Evolutionary conservation across 2,797 vertebrate species (phyloP).

Genomic region (Pseudocheirus occidentalis): DNA sequence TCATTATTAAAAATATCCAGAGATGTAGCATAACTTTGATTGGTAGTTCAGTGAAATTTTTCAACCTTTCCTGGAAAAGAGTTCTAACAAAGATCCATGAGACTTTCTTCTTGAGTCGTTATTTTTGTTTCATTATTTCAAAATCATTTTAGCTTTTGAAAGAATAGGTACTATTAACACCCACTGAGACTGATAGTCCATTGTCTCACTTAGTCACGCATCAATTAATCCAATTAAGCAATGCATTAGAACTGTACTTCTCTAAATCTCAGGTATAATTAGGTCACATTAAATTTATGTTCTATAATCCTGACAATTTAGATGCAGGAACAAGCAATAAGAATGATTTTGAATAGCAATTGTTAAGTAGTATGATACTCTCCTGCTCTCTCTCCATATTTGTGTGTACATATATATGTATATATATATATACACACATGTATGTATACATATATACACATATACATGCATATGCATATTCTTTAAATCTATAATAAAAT

Average conservation of each 20-base stretch:
- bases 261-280: constrained; percentile 21
- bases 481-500: background rate
- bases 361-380: background rate
- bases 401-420: too few relatives aligned
- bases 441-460: background rate
- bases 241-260: constrained; percentile 5
- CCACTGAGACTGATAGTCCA: background rate
- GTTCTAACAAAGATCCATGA: background rate
- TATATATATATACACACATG: background rate
- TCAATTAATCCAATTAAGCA: constrained; percentile 16
- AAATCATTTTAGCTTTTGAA: constrained; percentile 35
- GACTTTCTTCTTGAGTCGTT: background rate
- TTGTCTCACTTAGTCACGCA: constrained; percentile 1
- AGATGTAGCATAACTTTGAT: background rate
- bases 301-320: constrained; percentile 14
- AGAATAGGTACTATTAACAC: constrained; percentile 1
- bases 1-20: background rate
- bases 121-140: constrained; percentile 29
- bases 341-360: background rate
- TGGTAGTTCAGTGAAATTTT: constrained; percentile 5
- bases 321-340: background rate
- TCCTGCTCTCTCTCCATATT: background rate
- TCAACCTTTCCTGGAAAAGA: background rate
- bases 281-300: constrained; percentile 32
- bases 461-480: too few relatives aligned